A percentile compares a stretch with the other conserved stretches of the same genome.
phyloP scores from a whole-genome alignment of 2,888 invertebrate genomes.

The Drosophila lacicola region DNA sequence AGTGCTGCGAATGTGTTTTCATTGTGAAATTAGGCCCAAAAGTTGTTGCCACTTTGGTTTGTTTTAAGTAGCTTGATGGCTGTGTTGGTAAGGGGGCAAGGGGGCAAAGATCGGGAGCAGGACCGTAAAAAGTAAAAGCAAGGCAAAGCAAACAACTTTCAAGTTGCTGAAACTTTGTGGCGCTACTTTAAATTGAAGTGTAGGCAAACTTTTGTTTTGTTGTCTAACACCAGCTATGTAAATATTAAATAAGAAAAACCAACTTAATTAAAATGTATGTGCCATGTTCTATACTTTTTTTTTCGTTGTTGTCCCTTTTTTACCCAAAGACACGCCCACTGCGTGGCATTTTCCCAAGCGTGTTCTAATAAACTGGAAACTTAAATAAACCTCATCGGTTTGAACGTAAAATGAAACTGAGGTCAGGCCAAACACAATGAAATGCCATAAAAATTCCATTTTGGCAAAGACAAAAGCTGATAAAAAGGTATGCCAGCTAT shows the following conservation, averaged over 20 bases:
- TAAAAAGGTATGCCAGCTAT: constrained; percentile 60
- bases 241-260: constrained; percentile 67
- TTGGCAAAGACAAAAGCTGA: constrained; percentile 55
- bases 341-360: constrained; percentile 37
- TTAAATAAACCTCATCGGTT: constrained; percentile 57
- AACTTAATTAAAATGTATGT: constrained; percentile 77
- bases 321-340: constrained; percentile 13
- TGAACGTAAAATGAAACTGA: constrained; percentile 12
- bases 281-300: constrained; percentile 43
- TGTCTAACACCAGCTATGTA: constrained; percentile 63
- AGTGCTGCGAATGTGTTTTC: constrained; percentile 32
- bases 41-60: constrained; percentile 45
- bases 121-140: constrained; percentile 15
- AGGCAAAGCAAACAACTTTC: constrained; percentile 54
- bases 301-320: neutral
- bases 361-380: constrained; percentile 63
- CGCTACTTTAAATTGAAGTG: constrained; percentile 33
- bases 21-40: constrained; percentile 41
- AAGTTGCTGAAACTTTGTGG: constrained; percentile 45
- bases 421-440: constrained; percentile 56
- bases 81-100: neutral
- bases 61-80: constrained; percentile 33
- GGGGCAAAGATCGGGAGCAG: neutral
- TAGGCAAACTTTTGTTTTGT: constrained; percentile 33
- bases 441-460: constrained; percentile 63